Percentiles rank a stretch among this genome's conserved stretches.
These are phyloP conservation scores for Tragelaphus strepsiceros DNA, from an alignment of 2,113 vertebrate species.

Conservation along the genomic window DNA sequence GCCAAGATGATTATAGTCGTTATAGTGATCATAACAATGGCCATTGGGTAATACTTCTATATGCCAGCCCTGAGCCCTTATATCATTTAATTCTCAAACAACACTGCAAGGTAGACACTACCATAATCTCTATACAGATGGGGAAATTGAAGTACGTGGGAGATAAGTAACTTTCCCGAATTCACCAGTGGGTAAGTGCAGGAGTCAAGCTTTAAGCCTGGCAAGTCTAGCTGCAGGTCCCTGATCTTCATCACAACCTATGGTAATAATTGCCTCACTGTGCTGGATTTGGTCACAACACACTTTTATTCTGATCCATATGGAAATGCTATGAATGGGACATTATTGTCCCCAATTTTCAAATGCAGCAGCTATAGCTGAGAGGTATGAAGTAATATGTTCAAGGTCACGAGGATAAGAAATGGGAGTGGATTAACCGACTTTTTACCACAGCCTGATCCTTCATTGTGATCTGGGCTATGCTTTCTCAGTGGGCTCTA, in stretches of 20 bases:
- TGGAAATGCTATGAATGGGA: not conserved
- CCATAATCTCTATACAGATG: not conserved
- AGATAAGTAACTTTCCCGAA: not conserved
- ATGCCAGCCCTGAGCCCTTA: not conserved
- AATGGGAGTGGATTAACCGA: not conserved
- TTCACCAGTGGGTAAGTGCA: not conserved
- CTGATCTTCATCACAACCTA: not conserved
- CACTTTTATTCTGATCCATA: not conserved
- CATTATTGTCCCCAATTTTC: not conserved
- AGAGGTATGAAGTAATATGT: not conserved
- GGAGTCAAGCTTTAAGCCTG: not conserved
- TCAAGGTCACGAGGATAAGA: conserved; percentile 7
- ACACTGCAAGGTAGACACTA: not conserved
- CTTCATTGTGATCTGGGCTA: not conserved
- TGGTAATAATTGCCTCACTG: not conserved
- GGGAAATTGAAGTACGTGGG: not conserved
- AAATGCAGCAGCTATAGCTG: not conserved
- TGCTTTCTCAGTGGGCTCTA: not conserved
- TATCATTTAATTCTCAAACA: not conserved
- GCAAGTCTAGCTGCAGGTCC: not conserved
- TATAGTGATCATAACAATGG: not conserved
- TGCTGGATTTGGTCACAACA: not conserved
- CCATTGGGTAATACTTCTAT: not conserved
- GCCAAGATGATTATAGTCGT: not conserved
- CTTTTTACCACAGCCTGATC: not conserved